phyloP scores from a whole-genome alignment of 1,140 invertebrate species.

The Macrosteles quadrilineatus region DNA sequence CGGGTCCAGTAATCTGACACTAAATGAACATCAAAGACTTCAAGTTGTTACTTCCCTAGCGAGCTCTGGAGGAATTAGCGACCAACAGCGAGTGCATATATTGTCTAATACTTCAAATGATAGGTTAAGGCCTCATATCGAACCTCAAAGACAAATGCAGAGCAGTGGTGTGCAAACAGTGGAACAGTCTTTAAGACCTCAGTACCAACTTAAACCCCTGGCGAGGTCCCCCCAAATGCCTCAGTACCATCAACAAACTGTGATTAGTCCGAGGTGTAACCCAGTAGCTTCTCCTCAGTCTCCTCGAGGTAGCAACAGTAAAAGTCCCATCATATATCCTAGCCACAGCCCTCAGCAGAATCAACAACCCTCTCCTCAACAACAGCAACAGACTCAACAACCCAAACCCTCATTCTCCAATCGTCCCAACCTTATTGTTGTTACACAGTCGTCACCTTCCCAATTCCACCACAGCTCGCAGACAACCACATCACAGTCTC shows the following conservation, averaged over 20 bases:
- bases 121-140: constrained; percentile 3
- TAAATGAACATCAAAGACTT: constrained; percentile 35
- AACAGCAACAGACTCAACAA: constrained; percentile 30
- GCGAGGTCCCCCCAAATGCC: constrained; percentile 8
- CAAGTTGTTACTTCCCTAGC: constrained; percentile 34
- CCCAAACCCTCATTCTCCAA: constrained; percentile 39
- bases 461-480: constrained; percentile 1
- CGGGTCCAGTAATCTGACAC: background rate
- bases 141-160: constrained; percentile 6
- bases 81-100: constrained; percentile 27
- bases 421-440: constrained; percentile 44
- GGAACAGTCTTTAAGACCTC: background rate
- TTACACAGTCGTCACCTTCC: constrained; percentile 33
- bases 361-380: constrained; percentile 8
- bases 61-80: background rate
- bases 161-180: constrained; percentile 21
- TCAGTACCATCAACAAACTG: constrained; percentile 24
- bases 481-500: constrained; percentile 19
- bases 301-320: constrained; percentile 11
- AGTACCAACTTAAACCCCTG: background rate
- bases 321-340: constrained; percentile 27
- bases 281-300: constrained; percentile 24
- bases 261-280: constrained; percentile 20
- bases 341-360: background rate
- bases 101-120: constrained; percentile 16